Percentiles rank a stretch among this genome's conserved stretches.
These are phyloP conservation scores for Gouania willdenowi DNA, from an alignment of 2,797 vertebrate genomes.

Conservation along the genomic window DNA sequence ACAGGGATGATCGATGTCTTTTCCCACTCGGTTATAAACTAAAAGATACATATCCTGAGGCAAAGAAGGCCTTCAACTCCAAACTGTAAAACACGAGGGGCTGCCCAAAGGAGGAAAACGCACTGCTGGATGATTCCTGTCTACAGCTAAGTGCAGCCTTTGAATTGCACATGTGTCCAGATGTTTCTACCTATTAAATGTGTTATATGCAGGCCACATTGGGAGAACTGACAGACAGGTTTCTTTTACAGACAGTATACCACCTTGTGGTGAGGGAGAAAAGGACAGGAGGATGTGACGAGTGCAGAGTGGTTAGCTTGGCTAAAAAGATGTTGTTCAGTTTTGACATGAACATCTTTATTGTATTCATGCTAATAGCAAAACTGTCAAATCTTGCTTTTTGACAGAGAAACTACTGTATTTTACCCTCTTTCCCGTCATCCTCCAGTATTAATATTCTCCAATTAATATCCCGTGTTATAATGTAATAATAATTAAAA, in stretches of 20 bases:
- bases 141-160: slow-evolving; percentile 54
- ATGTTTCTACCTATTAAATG: slow-evolving; percentile 47
- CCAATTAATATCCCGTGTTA: too few relatives aligned
- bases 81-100: slow-evolving; percentile 39
- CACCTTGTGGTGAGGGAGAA: slow-evolving; percentile 44
- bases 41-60: slow-evolving; percentile 28
- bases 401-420: too few relatives aligned
- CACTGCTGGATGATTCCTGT: slow-evolving; percentile 42
- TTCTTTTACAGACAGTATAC: slow-evolving; percentile 10
- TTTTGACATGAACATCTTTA: too few relatives aligned
- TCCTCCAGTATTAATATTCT: too few relatives aligned
- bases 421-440: too few relatives aligned
- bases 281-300: neutral
- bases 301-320: too few relatives aligned
- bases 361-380: too few relatives aligned
- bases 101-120: slow-evolving; percentile 31
- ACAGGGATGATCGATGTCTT: slow-evolving; percentile 21
- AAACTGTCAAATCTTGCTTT: too few relatives aligned
- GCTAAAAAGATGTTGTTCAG: too few relatives aligned
- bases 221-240: neutral
- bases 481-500: too few relatives aligned
- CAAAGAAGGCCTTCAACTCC: slow-evolving; percentile 5
- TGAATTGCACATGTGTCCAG: slow-evolving; percentile 45
- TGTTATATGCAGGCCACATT: slow-evolving; percentile 10
- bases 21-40: slow-evolving; percentile 24